Conservation (phyloP, 1,140 invertebrate species). For the Rhyacophila brunnea region DNA sequence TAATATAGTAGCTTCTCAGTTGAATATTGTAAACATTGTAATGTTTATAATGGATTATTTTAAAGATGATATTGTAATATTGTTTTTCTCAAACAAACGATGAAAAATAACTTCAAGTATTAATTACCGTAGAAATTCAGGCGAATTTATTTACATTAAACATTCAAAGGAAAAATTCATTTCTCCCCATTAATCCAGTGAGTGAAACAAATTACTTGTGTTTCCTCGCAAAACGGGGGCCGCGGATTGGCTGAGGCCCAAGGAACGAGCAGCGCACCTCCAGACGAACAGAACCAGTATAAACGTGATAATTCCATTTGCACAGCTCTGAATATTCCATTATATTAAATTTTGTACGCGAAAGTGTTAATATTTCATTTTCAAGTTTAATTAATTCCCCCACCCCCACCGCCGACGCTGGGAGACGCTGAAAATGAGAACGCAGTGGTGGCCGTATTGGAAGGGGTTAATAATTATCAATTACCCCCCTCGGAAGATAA, state of each 20-base stretch:
- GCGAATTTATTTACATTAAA: too few relatives aligned
- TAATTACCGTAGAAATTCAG: too few relatives aligned
- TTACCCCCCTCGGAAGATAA: too few relatives aligned
- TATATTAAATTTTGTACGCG: conserved; percentile 57
- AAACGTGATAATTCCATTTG: conserved; percentile 37
- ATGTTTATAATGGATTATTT: too few relatives aligned
- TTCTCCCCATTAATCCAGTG: conserved; percentile 22
- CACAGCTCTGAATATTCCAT: conserved; percentile 32
- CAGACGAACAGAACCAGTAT: conserved; percentile 43
- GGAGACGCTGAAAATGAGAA: background rate
- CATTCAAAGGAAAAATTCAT: conserved; percentile 18
- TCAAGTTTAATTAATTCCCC: conserved; percentile 57
- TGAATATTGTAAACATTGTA: too few relatives aligned
- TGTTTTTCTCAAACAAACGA: too few relatives aligned
- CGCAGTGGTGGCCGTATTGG: background rate
- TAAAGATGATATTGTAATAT: too few relatives aligned
- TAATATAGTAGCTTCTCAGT: too few relatives aligned
- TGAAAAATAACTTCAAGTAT: too few relatives aligned
- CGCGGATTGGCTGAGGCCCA: background rate
- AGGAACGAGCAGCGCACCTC: conserved; percentile 8
- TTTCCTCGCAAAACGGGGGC: background rate
- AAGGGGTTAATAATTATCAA: background rate
- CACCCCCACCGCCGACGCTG: conserved; percentile 32
- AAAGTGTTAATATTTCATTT: conserved; percentile 59
- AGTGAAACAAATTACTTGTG: conserved; percentile 23